Evolutionary conservation across 2,797 vertebrate genomes (phyloP).

Genomic region (Paramormyrops hopkinsi): DNA sequence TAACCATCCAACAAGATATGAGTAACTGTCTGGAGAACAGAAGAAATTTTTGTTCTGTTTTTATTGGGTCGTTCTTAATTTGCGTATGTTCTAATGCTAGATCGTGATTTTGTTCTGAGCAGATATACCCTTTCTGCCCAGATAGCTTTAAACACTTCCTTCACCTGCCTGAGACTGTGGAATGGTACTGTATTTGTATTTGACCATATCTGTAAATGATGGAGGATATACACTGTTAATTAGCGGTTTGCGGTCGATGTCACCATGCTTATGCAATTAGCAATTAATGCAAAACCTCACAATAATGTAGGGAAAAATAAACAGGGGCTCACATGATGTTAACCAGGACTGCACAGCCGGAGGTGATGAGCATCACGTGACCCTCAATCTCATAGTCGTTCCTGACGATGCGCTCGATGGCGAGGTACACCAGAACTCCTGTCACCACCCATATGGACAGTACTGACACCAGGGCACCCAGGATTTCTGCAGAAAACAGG

Average conservation of each 20-base stretch:
- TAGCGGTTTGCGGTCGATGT: neutral
- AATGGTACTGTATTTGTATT: neutral
- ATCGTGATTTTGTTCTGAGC: neutral
- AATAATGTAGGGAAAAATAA: neutral
- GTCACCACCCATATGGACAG: conserved; percentile 95
- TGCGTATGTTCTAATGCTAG: neutral
- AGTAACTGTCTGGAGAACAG: neutral
- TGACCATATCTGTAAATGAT: neutral
- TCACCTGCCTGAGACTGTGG: neutral
- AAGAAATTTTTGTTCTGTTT: neutral
- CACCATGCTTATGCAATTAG: neutral
- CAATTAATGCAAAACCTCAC: neutral
- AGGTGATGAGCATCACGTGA: conserved; percentile 83
- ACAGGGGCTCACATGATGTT: conserved; percentile 76
- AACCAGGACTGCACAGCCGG: conserved; percentile 77
- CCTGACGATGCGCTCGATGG: conserved; percentile 78
- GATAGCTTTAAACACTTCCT: neutral
- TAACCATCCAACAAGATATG: neutral
- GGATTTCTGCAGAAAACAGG: conserved; percentile 69
- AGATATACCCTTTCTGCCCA: neutral
- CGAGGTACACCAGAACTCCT: conserved; percentile 81
- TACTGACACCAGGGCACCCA: conserved; percentile 84
- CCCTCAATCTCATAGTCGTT: conserved; percentile 91
- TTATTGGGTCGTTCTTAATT: neutral
- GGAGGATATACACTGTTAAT: neutral